Evolutionary conservation across 1,140 invertebrate genomes (phyloP), one percentile per base, ranked within the genome.

Genomic region (Venustaconcha ellipsiformis): DNA sequence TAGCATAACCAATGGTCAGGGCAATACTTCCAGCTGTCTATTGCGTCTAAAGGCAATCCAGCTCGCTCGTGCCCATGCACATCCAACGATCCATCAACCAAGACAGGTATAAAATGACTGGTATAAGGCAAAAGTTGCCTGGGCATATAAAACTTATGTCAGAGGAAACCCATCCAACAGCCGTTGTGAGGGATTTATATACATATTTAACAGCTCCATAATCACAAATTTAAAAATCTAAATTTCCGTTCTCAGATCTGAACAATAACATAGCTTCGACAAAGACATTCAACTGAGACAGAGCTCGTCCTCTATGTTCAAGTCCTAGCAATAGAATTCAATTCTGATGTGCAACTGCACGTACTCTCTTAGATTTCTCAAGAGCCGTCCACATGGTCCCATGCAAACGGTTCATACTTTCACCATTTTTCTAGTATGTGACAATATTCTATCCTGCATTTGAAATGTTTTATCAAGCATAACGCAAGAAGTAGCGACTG

Each of bases 291-390:
- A 14, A 26, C n/a, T 37, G 68, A 70, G 15, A 70, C 68, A 58
- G 55, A 70, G 59, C 56, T 70, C 3, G 15, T 70, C 23, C 57
- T 70, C 0, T 26, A 4, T 57, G 60, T 59, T 1, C 57, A 70
- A 58, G 68, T 60, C 57, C 59, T 70, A 70, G 56, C 55, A 4
- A 58, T 13, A 70, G 12, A 55, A 70, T 23, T 70, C 57, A 57
- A 70, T 70, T 58, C 17, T 57, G 59, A 30, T 57, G 11, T 60
- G 57, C 68, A 70, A 70, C 26, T 60, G 57, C 4, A 70, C 68
- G 26, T 17, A 57, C 6, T 70, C 56, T 70, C 18, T 20, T 70
- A 18, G 6, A 58, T 57, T 70, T 70, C 57, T 70, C 56, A 3
- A 58, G 57, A 70, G 57, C 55, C 57, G 60, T 70, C 37, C 14